Conservation (phyloP, 2,888 invertebrate species). For the Nycteola revayana region DNA sequence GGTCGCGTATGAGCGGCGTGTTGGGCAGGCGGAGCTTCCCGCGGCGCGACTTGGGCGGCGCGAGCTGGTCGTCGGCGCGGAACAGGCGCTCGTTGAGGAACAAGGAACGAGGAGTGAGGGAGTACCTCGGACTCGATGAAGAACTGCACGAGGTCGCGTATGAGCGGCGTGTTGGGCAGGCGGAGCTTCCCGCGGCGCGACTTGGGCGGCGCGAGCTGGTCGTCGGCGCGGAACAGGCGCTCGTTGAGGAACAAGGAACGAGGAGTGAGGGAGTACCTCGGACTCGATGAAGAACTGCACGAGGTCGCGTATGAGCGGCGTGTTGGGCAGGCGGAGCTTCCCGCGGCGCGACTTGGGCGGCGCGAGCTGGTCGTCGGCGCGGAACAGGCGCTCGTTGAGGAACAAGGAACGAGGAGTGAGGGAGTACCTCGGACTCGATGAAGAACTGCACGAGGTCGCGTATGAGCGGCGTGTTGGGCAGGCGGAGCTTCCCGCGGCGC, state of each 20-base stretch:
- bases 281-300: slow-evolving; percentile 92
- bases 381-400: slow-evolving; percentile 53
- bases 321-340: slow-evolving; percentile 89
- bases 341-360: slow-evolving; percentile 87
- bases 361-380: slow-evolving; percentile 44
- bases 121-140: slow-evolving; percentile 96
- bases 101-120: slow-evolving; percentile 19
- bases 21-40: slow-evolving; percentile 93
- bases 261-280: slow-evolving; percentile 78
- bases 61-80: slow-evolving; percentile 87
- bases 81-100: slow-evolving; percentile 98
- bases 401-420: slow-evolving; percentile 93
- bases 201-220: slow-evolving; percentile 79
- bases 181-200: slow-evolving; percentile 92
- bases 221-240: slow-evolving; percentile 82
- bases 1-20: slow-evolving; percentile 95
- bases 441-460: slow-evolving; percentile 98
- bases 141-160: slow-evolving; percentile 88
- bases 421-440: slow-evolving; percentile 86
- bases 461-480: slow-evolving; percentile 94
- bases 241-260: slow-evolving; percentile 93
- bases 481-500: slow-evolving; percentile 91
- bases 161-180: slow-evolving; percentile 94
- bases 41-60: slow-evolving; percentile 85
- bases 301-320: slow-evolving; percentile 93